phyloP scores from a whole-genome alignment of 2,113 vertebrate species.

The Cervus canadensis region DNA sequence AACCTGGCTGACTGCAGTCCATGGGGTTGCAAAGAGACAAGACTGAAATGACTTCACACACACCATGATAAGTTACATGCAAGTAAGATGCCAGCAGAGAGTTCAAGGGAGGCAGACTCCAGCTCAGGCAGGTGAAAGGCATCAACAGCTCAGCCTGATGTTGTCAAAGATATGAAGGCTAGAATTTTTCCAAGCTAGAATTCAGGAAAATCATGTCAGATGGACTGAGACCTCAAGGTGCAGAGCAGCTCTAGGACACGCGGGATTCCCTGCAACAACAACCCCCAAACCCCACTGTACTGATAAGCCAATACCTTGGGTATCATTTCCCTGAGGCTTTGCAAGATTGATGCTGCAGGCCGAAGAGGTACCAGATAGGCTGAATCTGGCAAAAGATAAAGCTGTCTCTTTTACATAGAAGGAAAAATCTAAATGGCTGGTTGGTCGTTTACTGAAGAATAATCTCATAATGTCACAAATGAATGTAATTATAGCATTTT shows the following conservation, averaged over 20 bases:
- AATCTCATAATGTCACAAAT: constrained; percentile 15
- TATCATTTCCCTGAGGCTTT: not conserved
- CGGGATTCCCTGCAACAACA: not conserved
- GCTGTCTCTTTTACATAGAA: not conserved
- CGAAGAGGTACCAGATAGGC: not conserved
- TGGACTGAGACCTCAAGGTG: not conserved
- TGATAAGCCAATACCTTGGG: no score
- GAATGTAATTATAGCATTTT: constrained; percentile 17
- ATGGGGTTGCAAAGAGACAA: not conserved
- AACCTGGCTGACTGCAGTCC: not conserved
- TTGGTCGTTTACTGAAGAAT: constrained; percentile 30
- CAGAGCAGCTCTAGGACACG: not conserved
- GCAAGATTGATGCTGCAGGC: not conserved
- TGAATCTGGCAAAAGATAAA: not conserved
- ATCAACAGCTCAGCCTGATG: fast-evolving
- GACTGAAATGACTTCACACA: not conserved
- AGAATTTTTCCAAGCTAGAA: not conserved
- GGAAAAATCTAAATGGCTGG: not conserved
- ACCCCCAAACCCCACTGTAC: fast-evolving
- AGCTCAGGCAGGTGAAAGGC: not conserved
- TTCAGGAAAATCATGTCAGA: not conserved
- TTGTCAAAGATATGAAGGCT: not conserved
- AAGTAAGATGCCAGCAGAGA: not conserved
- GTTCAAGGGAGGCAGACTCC: not conserved
- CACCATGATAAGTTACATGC: no score